A percentile compares a stretch with the other conserved stretches of the same genome.
phyloP scores from a whole-genome alignment of 2,888 invertebrate genomes.

The Hoplodrina ambigua region DNA sequence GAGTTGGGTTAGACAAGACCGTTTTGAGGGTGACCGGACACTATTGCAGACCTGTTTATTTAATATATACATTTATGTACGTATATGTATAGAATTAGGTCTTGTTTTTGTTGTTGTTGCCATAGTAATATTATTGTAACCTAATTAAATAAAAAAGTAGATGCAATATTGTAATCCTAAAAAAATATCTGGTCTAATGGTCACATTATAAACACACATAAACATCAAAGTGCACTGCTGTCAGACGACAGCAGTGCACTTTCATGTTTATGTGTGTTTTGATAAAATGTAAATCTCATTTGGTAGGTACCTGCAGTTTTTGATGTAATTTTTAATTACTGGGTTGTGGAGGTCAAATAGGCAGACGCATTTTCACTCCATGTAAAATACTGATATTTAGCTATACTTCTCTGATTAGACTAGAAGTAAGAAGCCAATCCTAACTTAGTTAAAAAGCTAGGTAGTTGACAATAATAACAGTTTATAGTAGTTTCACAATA shows the following conservation, averaged over 20 bases:
- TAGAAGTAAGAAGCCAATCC: not conserved
- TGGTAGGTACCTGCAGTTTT: not conserved
- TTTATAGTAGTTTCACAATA: not conserved
- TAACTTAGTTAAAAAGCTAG: not conserved
- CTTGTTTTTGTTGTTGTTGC: not conserved
- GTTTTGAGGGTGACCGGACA: conserved; percentile 71
- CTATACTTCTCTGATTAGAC: too few relatives aligned
- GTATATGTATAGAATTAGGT: not conserved
- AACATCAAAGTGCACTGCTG: too few relatives aligned
- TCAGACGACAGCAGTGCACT: not conserved
- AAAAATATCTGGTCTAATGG: too few relatives aligned
- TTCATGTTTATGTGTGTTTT: not conserved
- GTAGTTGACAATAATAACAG: not conserved
- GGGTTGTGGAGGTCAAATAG: too few relatives aligned
- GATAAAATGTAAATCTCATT: not conserved
- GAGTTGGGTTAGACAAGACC: conserved; percentile 78
- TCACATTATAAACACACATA: too few relatives aligned
- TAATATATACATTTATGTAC: conserved; percentile 15
- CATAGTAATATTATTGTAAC: not conserved
- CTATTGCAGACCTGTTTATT: conserved; percentile 58
- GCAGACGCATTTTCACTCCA: not conserved
- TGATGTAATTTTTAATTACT: too few relatives aligned
- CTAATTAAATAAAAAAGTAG: not conserved
- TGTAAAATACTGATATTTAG: not conserved
- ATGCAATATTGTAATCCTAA: not conserved